These are phyloP conservation scores for Desoria tigrina DNA, from an alignment of 2,888 invertebrate genomes.

Conservation along the genomic window DNA sequence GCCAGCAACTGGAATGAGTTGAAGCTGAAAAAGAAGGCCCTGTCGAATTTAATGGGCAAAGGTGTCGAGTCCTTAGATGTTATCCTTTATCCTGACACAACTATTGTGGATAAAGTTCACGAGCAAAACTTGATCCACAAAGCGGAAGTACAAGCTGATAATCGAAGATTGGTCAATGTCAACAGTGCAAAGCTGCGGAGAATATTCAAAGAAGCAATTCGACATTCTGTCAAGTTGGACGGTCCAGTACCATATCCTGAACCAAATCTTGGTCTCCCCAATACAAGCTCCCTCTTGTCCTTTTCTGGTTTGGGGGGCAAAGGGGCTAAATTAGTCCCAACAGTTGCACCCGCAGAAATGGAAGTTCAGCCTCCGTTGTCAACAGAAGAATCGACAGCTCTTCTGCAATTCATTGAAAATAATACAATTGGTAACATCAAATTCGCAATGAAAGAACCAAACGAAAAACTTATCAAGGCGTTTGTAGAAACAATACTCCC, in stretches of 20 bases:
- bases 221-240: not conserved
- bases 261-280: not conserved
- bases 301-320: not conserved
- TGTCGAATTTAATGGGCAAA: not conserved
- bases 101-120: constrained; percentile 8
- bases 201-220: not conserved
- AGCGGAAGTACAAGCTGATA: not conserved
- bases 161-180: not conserved
- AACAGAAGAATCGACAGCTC: not conserved
- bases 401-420: not conserved
- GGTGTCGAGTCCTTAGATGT: not conserved
- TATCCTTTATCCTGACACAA: constrained; percentile 12
- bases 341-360: not conserved
- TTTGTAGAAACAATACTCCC: not conserved
- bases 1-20: constrained; percentile 1
- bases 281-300: not conserved
- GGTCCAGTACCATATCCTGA: no score
- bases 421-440: constrained; percentile 3
- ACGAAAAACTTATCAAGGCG: not conserved
- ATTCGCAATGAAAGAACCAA: not conserved
- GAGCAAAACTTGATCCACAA: constrained; percentile 4
- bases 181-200: not conserved
- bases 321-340: not conserved
- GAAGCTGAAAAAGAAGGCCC: not conserved
- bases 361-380: not conserved